Evolutionary conservation across 2,888 invertebrate genomes (phyloP).

Genomic region (Drosophila austrosaltans): DNA sequence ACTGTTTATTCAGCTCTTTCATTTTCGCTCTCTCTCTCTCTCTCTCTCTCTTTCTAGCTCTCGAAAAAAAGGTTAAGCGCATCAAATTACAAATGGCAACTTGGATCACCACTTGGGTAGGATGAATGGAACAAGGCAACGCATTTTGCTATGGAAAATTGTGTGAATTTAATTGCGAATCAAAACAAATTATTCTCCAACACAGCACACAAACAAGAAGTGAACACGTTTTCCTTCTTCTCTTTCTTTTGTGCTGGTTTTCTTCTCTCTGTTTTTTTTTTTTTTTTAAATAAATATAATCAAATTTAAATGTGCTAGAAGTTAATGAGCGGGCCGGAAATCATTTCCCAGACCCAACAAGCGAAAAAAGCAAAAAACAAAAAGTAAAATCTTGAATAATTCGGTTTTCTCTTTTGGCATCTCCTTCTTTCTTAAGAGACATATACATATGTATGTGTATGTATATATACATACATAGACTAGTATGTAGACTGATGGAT

Average conservation of each 20-base stretch:
- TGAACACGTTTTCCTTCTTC: too few species aligned
- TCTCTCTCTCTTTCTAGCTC: background rate
- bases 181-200: slow-evolving; percentile 39
- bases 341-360: slow-evolving; percentile 51
- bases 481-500: too few species aligned
- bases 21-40: background rate
- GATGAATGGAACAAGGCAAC: background rate
- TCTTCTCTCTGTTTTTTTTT: slow-evolving; percentile 30
- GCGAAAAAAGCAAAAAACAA: background rate
- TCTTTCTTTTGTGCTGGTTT: background rate
- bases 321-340: slow-evolving; percentile 71
- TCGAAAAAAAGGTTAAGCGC: slow-evolving; percentile 55
- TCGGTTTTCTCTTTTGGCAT: background rate
- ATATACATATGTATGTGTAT: too few species aligned
- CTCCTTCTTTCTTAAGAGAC: background rate
- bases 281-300: slow-evolving; percentile 60
- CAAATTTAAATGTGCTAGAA: slow-evolving; percentile 62
- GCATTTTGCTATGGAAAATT: slow-evolving; percentile 24
- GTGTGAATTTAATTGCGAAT: slow-evolving; percentile 64
- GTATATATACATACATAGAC: too few species aligned
- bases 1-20: background rate
- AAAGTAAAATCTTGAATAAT: slow-evolving; percentile 22
- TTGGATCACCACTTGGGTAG: slow-evolving; percentile 8
- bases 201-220: slow-evolving; percentile 1
- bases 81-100: slow-evolving; percentile 52